Percentiles rank a stretch among this genome's conserved stretches.
Evolutionary conservation across 2,113 vertebrate species (phyloP).

Genomic region (Marmota flaviventris): DNA sequence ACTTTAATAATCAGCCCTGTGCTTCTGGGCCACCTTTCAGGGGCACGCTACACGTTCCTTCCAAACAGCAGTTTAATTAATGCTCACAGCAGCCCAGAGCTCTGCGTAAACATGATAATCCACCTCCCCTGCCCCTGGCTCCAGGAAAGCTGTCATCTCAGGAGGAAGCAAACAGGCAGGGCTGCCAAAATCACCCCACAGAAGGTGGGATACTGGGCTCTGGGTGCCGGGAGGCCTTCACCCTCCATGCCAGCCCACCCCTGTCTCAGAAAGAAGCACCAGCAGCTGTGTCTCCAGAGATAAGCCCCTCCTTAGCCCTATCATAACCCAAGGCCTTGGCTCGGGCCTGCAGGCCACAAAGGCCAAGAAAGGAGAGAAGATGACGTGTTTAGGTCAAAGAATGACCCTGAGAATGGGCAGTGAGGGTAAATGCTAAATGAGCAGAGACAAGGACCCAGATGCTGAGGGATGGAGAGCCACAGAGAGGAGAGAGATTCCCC

Average conservation of each 20-base stretch:
- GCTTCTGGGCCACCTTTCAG: not conserved
- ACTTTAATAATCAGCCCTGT: slow-evolving; percentile 13
- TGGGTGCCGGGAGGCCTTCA: not conserved
- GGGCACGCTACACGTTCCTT: not conserved
- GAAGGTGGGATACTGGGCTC: too few relatives aligned
- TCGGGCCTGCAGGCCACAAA: not conserved
- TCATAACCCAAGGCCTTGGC: not conserved
- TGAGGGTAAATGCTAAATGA: rapidly evolving
- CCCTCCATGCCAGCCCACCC: too few relatives aligned
- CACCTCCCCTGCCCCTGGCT: not conserved
- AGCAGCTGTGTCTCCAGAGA: not conserved
- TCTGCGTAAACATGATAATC: not conserved
- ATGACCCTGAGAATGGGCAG: not conserved
- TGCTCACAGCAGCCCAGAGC: not conserved
- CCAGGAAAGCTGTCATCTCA: not conserved
- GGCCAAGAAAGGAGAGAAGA: not conserved
- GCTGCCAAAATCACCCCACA: not conserved
- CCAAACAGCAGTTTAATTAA: slow-evolving; percentile 26
- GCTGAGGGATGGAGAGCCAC: not conserved
- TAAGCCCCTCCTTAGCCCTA: not conserved
- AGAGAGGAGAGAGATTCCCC: not conserved
- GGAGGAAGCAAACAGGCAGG: not conserved
- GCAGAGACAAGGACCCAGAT: too few relatives aligned
- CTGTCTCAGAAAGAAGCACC: not conserved
- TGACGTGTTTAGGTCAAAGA: not conserved